Evolutionary conservation across 2,888 invertebrate genomes (phyloP).

Genomic region (Nyleta sp.): DNA sequence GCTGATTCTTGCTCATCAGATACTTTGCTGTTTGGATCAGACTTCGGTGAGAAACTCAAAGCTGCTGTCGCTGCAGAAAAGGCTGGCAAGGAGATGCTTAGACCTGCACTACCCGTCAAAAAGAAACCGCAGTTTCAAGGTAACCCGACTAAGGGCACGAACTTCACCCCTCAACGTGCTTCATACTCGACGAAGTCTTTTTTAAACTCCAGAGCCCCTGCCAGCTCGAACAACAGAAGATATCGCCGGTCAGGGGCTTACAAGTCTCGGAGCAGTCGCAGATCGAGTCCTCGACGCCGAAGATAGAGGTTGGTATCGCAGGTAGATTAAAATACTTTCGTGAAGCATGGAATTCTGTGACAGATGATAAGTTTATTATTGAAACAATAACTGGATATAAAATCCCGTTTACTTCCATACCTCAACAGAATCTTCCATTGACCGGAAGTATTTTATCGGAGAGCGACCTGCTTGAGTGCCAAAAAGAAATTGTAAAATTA

Average conservation of each 20-base stretch:
- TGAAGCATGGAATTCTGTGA: too few species aligned
- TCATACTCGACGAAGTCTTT: neutral
- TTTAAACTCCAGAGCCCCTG: conserved; percentile 18
- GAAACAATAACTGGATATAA: too few species aligned
- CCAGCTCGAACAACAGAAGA: neutral
- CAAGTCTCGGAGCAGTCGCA: too few species aligned
- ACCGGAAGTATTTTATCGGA: neutral
- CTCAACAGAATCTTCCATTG: too few species aligned
- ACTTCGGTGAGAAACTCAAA: conserved; percentile 25
- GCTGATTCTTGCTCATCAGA: neutral
- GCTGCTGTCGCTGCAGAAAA: conserved; percentile 7
- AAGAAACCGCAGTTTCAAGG: too few species aligned
- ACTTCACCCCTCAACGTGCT: neutral
- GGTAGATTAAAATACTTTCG: too few species aligned
- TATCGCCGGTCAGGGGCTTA: conserved; percentile 2
- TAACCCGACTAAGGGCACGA: too few species aligned
- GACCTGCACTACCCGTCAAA: neutral
- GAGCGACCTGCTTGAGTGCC: neutral
- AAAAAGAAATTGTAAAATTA: neutral
- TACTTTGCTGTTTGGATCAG: conserved; percentile 4
- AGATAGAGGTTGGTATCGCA: too few species aligned
- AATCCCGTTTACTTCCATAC: too few species aligned
- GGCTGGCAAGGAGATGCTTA: conserved; percentile 10
- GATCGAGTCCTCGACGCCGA: too few species aligned
- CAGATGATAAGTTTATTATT: too few species aligned